phyloP scores from a whole-genome alignment of 2,888 invertebrate genomes.

The Heliconius erato region DNA sequence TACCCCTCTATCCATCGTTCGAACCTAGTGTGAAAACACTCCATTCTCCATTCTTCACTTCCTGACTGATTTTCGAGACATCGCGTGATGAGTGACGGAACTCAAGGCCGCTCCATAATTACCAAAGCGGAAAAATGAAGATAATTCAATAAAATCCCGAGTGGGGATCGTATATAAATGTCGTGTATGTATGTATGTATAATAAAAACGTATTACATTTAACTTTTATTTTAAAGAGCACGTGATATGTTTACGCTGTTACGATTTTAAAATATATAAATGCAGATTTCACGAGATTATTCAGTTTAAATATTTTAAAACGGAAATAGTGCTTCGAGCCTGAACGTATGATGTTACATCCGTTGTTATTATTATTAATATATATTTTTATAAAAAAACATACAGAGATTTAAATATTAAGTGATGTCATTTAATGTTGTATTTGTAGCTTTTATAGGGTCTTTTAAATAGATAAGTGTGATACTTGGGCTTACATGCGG shows the following conservation, averaged over 20 bases:
- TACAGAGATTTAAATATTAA: background rate
- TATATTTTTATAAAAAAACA: background rate
- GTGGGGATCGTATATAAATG: background rate
- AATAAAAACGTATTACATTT: background rate
- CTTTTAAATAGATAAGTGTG: background rate
- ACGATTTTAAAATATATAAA: conserved; percentile 52
- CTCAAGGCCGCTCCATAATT: too few relatives aligned
- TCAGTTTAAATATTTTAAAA: conserved; percentile 52
- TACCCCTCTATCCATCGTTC: too few relatives aligned
- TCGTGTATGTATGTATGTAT: background rate
- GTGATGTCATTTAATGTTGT: background rate
- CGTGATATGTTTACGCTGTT: conserved; percentile 37
- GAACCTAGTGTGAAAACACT: too few relatives aligned
- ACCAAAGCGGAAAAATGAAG: too few relatives aligned
- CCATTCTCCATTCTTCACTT: too few relatives aligned
- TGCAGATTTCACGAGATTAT: conserved; percentile 49
- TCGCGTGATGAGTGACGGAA: too few relatives aligned
- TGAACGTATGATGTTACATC: conserved; percentile 48
- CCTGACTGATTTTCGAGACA: too few relatives aligned
- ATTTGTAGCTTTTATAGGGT: background rate
- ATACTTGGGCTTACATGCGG: background rate
- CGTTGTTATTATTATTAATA: conserved; percentile 39
- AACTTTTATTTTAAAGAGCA: background rate
- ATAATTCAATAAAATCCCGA: background rate
- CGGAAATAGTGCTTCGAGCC: conserved; percentile 54